Conservation (phyloP, 2,797 vertebrate genomes). For the Labeo calbasu region DNA sequence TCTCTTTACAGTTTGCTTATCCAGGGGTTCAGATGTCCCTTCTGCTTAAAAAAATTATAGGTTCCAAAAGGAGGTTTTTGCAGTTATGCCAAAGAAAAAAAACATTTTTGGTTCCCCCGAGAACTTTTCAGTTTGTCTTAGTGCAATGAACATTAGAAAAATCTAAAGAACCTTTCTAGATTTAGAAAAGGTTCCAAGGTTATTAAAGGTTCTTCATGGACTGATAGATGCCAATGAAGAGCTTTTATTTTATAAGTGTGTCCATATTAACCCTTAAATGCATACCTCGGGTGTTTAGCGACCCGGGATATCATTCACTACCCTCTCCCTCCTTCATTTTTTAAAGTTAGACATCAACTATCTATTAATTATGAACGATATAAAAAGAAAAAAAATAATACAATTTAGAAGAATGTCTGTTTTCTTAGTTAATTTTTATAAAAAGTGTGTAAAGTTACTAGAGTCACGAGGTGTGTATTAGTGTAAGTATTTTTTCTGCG, state of each 20-base stretch:
- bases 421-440: too few species aligned
- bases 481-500: too few species aligned
- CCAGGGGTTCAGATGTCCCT: constrained; percentile 36
- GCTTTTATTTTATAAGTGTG: neutral
- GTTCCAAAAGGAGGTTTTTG: neutral
- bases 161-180: neutral
- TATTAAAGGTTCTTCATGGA: neutral
- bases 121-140: neutral
- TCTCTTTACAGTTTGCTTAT: constrained; percentile 59
- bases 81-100: neutral
- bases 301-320: too few species aligned
- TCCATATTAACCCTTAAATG: neutral
- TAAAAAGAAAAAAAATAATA: too few species aligned
- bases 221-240: neutral
- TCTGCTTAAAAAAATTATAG: neutral
- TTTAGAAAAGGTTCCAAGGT: neutral
- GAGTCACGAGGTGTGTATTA: too few species aligned
- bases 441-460: too few species aligned
- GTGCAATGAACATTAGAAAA: neutral
- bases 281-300: too few species aligned
- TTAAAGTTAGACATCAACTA: too few species aligned
- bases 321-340: too few species aligned
- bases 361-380: too few species aligned
- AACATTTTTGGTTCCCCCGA: neutral
- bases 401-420: too few species aligned